Evolutionary conservation across 2,113 vertebrate species (phyloP).

Genomic region (Myiozetetes cayanensis): DNA sequence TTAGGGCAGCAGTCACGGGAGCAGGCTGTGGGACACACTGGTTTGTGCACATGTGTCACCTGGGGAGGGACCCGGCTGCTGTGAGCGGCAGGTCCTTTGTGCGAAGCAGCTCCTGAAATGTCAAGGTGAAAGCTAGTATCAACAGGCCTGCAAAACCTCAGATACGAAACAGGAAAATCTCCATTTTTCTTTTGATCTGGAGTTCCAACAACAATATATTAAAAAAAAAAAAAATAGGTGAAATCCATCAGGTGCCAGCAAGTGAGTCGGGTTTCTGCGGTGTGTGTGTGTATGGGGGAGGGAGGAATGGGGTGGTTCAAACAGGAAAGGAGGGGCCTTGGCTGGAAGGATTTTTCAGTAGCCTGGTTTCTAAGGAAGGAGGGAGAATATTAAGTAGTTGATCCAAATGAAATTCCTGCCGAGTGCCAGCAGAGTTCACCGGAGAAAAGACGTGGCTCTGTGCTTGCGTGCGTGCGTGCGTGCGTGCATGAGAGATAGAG

Average conservation of each 20-base stretch:
- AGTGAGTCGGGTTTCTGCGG: slow-evolving; percentile 25
- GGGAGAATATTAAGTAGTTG: slow-evolving; percentile 59
- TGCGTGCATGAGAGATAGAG: background rate
- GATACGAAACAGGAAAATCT: slow-evolving; percentile 43
- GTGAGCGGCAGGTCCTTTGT: background rate
- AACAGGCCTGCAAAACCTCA: slow-evolving; percentile 44
- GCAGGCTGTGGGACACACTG: background rate
- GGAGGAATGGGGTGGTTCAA: slow-evolving; percentile 22
- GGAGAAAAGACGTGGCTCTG: slow-evolving; percentile 39
- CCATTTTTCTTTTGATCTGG: slow-evolving; percentile 55
- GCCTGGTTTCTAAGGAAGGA: slow-evolving; percentile 46
- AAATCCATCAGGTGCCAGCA: slow-evolving; percentile 60
- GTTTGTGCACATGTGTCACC: background rate
- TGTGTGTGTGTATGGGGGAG: background rate
- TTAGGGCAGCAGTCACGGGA: slow-evolving; percentile 30
- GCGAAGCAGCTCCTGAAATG: background rate
- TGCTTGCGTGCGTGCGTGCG: background rate
- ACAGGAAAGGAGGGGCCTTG: slow-evolving; percentile 53
- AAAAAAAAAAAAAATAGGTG: background rate
- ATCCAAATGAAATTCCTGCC: slow-evolving; percentile 55
- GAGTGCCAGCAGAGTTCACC: slow-evolving; percentile 52
- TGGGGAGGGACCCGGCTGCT: background rate
- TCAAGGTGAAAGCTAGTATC: slow-evolving; percentile 51
- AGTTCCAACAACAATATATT: slow-evolving; percentile 28
- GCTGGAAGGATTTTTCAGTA: slow-evolving; percentile 41